Percentiles rank a stretch among this genome's conserved stretches.
These are phyloP conservation scores for Drosophila neutralis DNA, from an alignment of 2,888 invertebrate species.

Conservation along the genomic window DNA sequence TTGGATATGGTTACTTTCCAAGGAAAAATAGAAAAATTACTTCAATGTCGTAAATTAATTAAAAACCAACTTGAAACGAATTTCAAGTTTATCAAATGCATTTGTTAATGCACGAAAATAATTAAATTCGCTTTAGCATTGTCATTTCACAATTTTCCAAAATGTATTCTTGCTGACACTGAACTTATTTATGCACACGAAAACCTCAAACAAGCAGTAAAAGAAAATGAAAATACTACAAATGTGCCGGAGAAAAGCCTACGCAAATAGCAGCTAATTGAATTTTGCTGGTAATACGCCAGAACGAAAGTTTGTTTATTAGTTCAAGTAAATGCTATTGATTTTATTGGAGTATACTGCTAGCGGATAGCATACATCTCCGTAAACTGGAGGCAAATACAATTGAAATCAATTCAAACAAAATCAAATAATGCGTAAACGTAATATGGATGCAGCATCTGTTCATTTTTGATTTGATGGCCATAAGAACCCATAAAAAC, in stretches of 20 bases:
- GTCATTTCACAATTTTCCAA: conserved; percentile 50
- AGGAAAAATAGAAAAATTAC: conserved; percentile 9
- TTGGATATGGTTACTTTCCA: conserved; percentile 42
- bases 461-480: conserved; percentile 31
- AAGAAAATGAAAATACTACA: conserved; percentile 3
- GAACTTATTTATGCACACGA: conserved; percentile 46
- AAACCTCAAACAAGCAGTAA: conserved; percentile 26
- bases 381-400: conserved; percentile 8
- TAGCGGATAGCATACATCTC: conserved; percentile 17
- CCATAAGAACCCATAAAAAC: conserved; percentile 27
- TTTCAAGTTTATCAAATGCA: conserved; percentile 15
- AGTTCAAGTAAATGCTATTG: conserved; percentile 41
- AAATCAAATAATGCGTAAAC: conserved; percentile 44
- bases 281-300: conserved; percentile 34
- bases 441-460: conserved; percentile 40
- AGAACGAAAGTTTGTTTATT: conserved; percentile 38
- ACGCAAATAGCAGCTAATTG: conserved; percentile 56
- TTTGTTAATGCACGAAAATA: conserved; percentile 15
- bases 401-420: conserved; percentile 15
- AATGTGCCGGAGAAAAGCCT: conserved; percentile 12
- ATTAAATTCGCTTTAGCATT: conserved; percentile 26
- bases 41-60: conserved; percentile 51
- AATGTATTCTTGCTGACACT: conserved; percentile 65
- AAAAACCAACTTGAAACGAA: conserved; percentile 39
- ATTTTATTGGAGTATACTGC: conserved; percentile 40